These are phyloP conservation scores for Agapostemon virescens DNA, from an alignment of 2,888 invertebrate species.

Conservation along the genomic window DNA sequence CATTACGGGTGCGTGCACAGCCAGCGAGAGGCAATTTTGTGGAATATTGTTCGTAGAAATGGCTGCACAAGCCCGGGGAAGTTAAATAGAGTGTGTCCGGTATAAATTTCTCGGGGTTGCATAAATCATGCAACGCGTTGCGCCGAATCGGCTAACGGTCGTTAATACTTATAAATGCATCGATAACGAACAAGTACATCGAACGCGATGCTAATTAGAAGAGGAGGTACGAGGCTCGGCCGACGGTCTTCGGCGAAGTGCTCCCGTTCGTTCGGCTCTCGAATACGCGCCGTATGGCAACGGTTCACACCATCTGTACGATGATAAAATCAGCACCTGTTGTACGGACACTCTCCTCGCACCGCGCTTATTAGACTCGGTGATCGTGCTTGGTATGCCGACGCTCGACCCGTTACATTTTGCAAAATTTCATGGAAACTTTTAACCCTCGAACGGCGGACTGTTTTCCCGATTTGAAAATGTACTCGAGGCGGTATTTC, in stretches of 20 bases:
- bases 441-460: too few relatives aligned
- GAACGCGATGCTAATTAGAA: conserved; percentile 60
- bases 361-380: conserved; percentile 63
- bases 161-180: conserved; percentile 63
- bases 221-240: conserved; percentile 44
- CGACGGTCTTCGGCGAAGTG: conserved; percentile 49
- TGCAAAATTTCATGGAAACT: conserved; percentile 52
- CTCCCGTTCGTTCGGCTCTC: conserved; percentile 45
- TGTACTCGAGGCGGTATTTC: too few relatives aligned
- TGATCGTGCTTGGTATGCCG: conserved; percentile 63
- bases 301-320: conserved; percentile 64
- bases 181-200: conserved; percentile 55
- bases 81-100: conserved; percentile 1
- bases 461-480: too few relatives aligned
- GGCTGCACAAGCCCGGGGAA: not conserved
- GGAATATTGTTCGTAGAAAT: not conserved
- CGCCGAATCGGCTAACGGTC: conserved; percentile 37
- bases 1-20: too few relatives aligned
- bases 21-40: not conserved
- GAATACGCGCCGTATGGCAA: conserved; percentile 57
- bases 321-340: conserved; percentile 68
- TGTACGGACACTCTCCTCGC: conserved; percentile 53
- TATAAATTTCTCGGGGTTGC: conserved; percentile 40
- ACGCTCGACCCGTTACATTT: conserved; percentile 48
- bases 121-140: conserved; percentile 49